A percentile compares a stretch with the other conserved stretches of the same genome.
Conservation (phyloP, 2,888 invertebrate species). For the Dasypolia templi region DNA sequence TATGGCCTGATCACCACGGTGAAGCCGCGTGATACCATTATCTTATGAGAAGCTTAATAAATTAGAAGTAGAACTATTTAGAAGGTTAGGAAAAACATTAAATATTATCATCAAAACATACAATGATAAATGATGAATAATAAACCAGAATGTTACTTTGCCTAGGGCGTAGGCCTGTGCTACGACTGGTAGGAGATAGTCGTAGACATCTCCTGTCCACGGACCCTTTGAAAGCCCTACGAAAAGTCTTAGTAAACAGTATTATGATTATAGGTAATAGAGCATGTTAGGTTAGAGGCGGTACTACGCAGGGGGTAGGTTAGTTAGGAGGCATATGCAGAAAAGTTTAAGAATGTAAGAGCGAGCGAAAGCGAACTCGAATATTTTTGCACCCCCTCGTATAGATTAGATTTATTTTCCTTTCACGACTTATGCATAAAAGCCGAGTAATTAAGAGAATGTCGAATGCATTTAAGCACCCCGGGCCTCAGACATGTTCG, state of each 20-base stretch:
- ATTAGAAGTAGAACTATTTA: constrained; percentile 31
- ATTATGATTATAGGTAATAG: too few species aligned
- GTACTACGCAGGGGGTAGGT: too few species aligned
- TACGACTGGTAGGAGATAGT: constrained; percentile 28
- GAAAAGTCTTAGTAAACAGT: too few species aligned
- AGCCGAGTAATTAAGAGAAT: neutral
- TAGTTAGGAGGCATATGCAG: too few species aligned
- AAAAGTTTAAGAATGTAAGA: neutral
- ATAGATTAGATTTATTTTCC: neutral
- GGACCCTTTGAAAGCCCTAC: neutral
- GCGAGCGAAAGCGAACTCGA: neutral
- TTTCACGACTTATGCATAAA: neutral
- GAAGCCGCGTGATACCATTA: constrained; percentile 19
- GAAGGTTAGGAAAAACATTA: constrained; percentile 15
- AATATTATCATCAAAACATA: constrained; percentile 2
- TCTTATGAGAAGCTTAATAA: constrained; percentile 17
- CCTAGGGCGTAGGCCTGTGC: constrained; percentile 47
- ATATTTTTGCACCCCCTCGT: too few species aligned
- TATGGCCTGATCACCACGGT: constrained; percentile 24
- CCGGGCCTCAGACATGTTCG: neutral
- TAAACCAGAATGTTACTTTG: neutral
- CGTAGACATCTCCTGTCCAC: constrained; percentile 16
- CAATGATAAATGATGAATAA: neutral
- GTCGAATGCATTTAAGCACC: neutral
- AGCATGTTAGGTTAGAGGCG: too few species aligned